Evolutionary conservation across 2,113 vertebrate genomes (phyloP).

Genomic region (Mus spicilegus): DNA sequence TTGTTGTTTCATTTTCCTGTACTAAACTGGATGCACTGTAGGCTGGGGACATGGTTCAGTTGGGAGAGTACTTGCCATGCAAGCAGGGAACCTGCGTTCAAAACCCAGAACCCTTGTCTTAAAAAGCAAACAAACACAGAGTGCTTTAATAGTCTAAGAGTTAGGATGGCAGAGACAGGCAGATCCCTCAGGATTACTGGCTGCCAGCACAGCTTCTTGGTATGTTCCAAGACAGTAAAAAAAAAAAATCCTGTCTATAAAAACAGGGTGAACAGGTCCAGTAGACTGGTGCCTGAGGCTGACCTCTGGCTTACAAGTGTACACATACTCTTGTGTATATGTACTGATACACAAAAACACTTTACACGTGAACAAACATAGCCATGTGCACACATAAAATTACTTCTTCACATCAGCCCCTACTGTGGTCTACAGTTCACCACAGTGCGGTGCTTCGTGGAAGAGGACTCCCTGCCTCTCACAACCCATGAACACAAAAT

Average conservation of each 20-base stretch:
- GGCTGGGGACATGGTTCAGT: not conserved
- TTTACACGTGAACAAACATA: not conserved
- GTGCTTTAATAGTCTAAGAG: not conserved
- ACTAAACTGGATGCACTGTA: not conserved
- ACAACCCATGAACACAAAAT: not conserved
- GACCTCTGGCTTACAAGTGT: not conserved
- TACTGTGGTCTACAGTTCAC: not conserved
- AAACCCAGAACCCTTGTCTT: not conserved
- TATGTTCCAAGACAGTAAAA: not conserved
- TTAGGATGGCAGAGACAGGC: not conserved
- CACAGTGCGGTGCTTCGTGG: not conserved
- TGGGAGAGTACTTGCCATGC: not conserved
- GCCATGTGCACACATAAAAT: not conserved
- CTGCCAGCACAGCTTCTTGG: no score
- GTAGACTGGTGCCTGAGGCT: not conserved
- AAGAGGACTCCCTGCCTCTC: not conserved
- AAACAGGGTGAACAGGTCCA: not conserved
- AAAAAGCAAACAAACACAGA: not conserved
- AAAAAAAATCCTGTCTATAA: not conserved
- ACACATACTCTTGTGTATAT: no score
- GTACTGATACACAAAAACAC: not conserved
- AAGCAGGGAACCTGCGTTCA: not conserved
- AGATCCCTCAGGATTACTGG: not conserved
- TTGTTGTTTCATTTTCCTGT: not conserved
- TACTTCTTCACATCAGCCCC: not conserved